These are phyloP conservation scores for Netelia melanura DNA, from an alignment of 2,888 invertebrate genomes.

Conservation along the genomic window DNA sequence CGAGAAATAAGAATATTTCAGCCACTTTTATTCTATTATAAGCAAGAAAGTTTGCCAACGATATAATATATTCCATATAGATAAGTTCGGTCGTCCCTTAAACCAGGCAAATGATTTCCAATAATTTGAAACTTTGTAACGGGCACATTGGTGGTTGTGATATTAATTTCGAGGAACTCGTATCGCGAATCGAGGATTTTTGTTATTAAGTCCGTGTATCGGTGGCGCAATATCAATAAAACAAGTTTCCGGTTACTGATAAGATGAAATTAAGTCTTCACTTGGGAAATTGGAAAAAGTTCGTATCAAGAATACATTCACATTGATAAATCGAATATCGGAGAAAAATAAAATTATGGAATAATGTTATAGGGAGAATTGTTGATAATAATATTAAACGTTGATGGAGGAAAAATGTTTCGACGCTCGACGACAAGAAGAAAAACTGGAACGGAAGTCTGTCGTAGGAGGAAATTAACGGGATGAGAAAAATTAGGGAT, in stretches of 20 bases:
- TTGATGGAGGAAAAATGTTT: too few relatives aligned
- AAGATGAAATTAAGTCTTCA: too few relatives aligned
- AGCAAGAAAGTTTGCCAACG: not conserved
- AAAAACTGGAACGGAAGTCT: conserved; percentile 1
- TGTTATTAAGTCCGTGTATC: too few relatives aligned
- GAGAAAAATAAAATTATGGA: too few relatives aligned
- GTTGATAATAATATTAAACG: too few relatives aligned
- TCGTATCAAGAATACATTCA: too few relatives aligned
- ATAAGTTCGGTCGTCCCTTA: not conserved
- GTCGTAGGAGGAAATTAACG: conserved; percentile 34
- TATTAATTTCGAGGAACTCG: conserved; percentile 19
- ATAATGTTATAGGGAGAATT: too few relatives aligned
- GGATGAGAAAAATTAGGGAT: not conserved
- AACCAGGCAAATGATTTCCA: not conserved
- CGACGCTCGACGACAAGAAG: not conserved
- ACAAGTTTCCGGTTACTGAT: too few relatives aligned
- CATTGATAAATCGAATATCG: too few relatives aligned
- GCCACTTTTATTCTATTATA: conserved; percentile 16
- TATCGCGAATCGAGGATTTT: too few relatives aligned
- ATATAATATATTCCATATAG: not conserved
- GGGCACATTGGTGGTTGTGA: not conserved
- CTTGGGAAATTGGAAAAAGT: too few relatives aligned
- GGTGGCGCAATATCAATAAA: too few relatives aligned
- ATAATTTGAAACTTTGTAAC: not conserved
- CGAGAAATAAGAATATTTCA: conserved; percentile 18